These are phyloP conservation scores for Tubiluchus corallicola DNA, from an alignment of 2,888 invertebrate species.

Conservation along the genomic window DNA sequence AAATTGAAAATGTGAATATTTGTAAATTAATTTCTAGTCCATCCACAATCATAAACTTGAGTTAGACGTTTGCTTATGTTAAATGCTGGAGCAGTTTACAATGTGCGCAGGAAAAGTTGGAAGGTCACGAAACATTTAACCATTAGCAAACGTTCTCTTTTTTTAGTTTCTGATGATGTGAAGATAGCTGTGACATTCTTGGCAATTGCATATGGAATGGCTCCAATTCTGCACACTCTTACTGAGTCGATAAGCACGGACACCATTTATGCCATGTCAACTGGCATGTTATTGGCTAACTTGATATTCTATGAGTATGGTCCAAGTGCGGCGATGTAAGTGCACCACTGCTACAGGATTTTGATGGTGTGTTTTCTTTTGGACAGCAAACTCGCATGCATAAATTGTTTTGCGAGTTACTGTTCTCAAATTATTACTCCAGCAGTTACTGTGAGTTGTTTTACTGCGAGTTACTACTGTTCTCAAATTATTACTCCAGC, in stretches of 20 bases:
- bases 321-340: conserved; percentile 47
- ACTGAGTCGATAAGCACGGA: conserved; percentile 94
- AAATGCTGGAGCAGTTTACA: no score
- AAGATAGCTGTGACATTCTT: conserved; percentile 62
- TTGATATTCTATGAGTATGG: conserved; percentile 84
- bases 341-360: no score
- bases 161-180: conserved; percentile 37
- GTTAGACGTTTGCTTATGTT: no score
- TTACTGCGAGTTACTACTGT: no score
- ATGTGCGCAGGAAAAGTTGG: not conserved
- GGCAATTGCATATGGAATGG: conserved; percentile 66
- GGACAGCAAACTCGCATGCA: no score
- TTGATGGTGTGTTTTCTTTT: no score
- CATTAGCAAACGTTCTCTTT: conserved; percentile 19
- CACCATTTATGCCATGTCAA: conserved; percentile 82
- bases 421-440: no score
- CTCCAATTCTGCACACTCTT: conserved; percentile 76
- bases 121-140: conserved; percentile 15
- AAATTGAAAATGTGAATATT: no score
- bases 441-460: conserved; percentile 5
- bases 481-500: no score
- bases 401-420: no score
- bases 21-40: no score
- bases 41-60: no score
- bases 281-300: conserved; percentile 67